Evolutionary conservation across 2,113 vertebrate genomes (phyloP).

Genomic region (Taxidea taxus): DNA sequence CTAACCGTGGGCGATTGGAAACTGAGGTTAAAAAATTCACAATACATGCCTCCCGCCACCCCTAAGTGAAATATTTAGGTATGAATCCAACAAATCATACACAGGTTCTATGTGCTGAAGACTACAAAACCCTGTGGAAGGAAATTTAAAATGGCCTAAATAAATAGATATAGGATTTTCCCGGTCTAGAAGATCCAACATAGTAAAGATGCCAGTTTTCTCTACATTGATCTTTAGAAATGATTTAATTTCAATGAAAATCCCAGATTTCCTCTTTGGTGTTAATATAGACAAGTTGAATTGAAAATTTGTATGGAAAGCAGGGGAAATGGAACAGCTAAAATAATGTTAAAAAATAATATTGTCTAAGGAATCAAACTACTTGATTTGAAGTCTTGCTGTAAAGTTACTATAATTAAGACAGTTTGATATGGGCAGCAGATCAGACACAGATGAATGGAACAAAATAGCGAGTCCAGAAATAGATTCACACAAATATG

Average conservation of each 20-base stretch:
- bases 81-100: not conserved
- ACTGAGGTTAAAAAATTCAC: not conserved
- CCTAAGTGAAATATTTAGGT: not conserved
- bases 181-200: not conserved
- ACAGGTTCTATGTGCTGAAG: not conserved
- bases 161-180: not conserved
- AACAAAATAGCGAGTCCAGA: not conserved
- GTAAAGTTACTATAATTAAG: not conserved
- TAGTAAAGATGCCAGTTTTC: not conserved
- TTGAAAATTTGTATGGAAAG: not conserved
- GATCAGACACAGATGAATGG: not conserved
- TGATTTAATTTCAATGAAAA: not conserved
- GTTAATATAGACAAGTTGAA: not conserved
- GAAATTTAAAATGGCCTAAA: not conserved
- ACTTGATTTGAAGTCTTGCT: not conserved
- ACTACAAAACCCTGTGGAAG: not conserved
- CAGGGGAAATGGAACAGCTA: not conserved
- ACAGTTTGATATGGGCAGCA: not conserved
- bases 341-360: not conserved
- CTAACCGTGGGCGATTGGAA: not conserved
- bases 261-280: not conserved
- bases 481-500: not conserved
- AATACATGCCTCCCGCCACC: no score
- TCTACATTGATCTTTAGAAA: not conserved
- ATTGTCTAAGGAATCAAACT: not conserved